Percentiles rank a stretch among this genome's conserved stretches.
These are phyloP conservation scores for Archilochus colubris DNA, from an alignment of 2,113 vertebrate genomes.

Conservation along the genomic window DNA sequence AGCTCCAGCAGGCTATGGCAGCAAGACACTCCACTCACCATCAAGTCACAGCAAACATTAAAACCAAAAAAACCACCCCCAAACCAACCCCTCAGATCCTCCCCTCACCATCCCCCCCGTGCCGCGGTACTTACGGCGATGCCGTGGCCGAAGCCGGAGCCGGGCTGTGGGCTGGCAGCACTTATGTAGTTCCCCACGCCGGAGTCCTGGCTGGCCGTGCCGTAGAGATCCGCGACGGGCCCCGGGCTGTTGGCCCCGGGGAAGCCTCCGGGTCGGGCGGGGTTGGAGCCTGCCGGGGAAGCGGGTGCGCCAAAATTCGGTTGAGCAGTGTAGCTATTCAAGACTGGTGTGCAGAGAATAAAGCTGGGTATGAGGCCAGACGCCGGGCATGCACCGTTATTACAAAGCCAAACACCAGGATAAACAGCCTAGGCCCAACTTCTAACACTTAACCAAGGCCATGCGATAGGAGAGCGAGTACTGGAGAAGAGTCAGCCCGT, in stretches of 20 bases:
- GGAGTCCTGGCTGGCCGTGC: constrained; percentile 96
- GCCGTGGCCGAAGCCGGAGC: constrained; percentile 94
- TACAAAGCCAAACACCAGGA: constrained; percentile 84
- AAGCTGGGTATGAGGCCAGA: constrained; percentile 86
- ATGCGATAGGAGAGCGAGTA: constrained; percentile 85
- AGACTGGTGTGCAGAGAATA: constrained; percentile 89
- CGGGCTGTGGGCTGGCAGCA: constrained; percentile 97
- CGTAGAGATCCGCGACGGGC: constrained; percentile 86
- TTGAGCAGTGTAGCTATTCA: constrained; percentile 90
- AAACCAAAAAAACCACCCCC: background rate
- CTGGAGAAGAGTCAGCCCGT: constrained; percentile 83
- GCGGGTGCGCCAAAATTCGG: constrained; percentile 88
- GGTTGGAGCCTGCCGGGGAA: constrained; percentile 92
- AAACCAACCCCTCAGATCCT: accelerated
- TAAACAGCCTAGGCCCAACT: constrained; percentile 83
- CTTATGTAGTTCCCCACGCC: constrained; percentile 99
- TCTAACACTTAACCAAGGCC: constrained; percentile 87
- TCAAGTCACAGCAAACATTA: accelerated
- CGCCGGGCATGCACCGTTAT: constrained; percentile 83
- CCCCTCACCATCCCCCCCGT: too few relatives aligned
- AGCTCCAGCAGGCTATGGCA: background rate
- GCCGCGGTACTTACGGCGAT: constrained; percentile 90
- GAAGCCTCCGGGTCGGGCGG: constrained; percentile 93
- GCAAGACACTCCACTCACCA: background rate
- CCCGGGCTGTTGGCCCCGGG: constrained; percentile 97